Evolutionary conservation across 2,113 vertebrate species (phyloP), one percentile per base, ranked within the genome.

Genomic region (Macrotis lagotis): DNA sequence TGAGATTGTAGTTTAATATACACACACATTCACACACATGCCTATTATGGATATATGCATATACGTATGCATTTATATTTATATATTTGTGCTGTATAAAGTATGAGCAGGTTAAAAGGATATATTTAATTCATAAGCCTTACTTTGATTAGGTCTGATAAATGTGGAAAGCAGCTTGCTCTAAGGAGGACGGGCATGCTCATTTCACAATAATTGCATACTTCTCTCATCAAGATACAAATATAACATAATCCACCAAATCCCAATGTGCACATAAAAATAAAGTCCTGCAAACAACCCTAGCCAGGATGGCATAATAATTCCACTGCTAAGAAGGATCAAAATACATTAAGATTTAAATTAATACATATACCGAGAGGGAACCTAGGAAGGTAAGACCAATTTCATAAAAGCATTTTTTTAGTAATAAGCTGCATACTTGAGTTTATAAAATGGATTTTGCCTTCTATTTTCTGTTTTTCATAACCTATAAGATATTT

Each of bases 61-160:
- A n/a, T 7, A 26, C 2, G 50, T 28, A 44, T 10, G 37, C 2
- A 89, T 26, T 92, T 9, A 49, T 9, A 31, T 6, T 28, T 31
- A 48, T 22, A 50, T 7, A 83, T 37, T 92, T 25, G 50, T 8
- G 22, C 3, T 53, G 48, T 10, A 92, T 94, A 95, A 93, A 44
- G 31, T 92, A 89, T 26, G 89, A 96, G 50, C n/a, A 96, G 90
- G 94, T 95, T 96, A 93, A 93, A 96, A 94, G 16, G 52, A 93
- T 92, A 96, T 97, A 93, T 96, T 97, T 97, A 97, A 97, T 97
- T 97, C 96, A 96, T 95, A 97, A 97, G 88, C 28, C 49, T 37
- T 93, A 55, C 88, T 94, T 90, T 97, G 97, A 96, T 96, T 95
- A 97, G 90, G 94, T 95, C 94, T 95, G 92, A 92, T 94, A 95